Conservation (phyloP, 1,140 invertebrate genomes). For the Diachasmimorpha longicaudata region DNA sequence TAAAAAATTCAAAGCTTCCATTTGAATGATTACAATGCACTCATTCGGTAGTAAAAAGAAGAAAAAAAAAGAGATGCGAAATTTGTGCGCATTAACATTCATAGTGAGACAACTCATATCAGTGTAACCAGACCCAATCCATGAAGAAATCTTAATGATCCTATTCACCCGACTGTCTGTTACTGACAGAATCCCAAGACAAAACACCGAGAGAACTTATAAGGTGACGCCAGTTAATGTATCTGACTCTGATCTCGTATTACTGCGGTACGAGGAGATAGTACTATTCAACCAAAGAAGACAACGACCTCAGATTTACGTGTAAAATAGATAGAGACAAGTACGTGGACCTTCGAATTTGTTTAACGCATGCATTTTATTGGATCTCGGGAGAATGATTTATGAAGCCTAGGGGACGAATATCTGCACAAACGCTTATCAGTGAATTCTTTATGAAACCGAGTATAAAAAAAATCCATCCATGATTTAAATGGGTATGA, state of each 20-base stretch:
- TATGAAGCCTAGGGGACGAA: slow-evolving; percentile 10
- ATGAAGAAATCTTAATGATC: not conserved
- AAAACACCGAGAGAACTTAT: no score
- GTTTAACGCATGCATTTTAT: not conserved
- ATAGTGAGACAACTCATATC: no score
- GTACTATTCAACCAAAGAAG: not conserved
- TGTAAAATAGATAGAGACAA: not conserved
- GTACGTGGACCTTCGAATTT: not conserved
- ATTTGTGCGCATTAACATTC: no score
- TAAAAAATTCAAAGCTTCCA: no score
- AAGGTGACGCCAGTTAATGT: no score
- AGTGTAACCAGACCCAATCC: not conserved
- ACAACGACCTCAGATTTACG: not conserved
- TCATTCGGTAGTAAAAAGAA: no score
- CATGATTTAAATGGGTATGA: not conserved
- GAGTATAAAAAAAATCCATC: not conserved
- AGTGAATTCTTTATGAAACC: not conserved
- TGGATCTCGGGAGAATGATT: not conserved
- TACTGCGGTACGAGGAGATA: not conserved
- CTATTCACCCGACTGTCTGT: not conserved
- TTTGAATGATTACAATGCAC: no score
- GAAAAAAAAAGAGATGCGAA: no score
- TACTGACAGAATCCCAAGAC: no score
- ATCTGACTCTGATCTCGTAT: not conserved
- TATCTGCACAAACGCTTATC: slow-evolving; percentile 12